These are phyloP conservation scores for Callocephalon fimbriatum DNA, from an alignment of 2,113 vertebrate species.

Conservation along the genomic window DNA sequence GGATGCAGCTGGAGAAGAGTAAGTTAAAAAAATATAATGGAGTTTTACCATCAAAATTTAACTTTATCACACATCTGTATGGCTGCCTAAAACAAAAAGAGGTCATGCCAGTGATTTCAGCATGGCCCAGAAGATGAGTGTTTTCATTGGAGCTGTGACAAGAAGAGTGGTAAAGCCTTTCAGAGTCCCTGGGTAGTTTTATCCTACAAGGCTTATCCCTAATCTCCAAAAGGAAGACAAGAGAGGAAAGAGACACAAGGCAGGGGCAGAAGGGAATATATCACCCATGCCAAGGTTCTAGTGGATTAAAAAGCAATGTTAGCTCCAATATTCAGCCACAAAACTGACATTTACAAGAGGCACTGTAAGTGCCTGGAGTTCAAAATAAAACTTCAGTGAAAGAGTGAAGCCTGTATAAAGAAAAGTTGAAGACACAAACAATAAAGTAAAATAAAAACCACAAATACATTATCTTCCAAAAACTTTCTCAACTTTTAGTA, in stretches of 20 bases:
- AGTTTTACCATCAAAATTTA: neutral
- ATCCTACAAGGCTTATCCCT: neutral
- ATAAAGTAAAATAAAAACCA: neutral
- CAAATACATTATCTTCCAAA: neutral
- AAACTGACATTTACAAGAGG: neutral
- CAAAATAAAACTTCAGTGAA: neutral
- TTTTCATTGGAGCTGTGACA: neutral
- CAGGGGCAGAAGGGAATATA: neutral
- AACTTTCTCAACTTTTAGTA: neutral
- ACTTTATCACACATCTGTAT: neutral
- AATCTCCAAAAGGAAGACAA: neutral
- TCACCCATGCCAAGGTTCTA: neutral
- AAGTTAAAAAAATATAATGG: neutral
- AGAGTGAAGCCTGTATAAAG: neutral
- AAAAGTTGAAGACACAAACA: neutral
- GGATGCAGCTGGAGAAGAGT: neutral
- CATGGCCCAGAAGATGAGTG: neutral
- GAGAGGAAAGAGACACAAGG: neutral
- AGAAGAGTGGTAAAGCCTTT: neutral
- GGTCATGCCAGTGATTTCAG: neutral
- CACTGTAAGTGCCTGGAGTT: neutral
- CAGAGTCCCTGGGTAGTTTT: neutral
- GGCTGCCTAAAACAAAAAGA: neutral
- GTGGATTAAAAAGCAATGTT: neutral
- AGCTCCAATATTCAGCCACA: neutral